Percentiles rank a stretch among this genome's conserved stretches.
Evolutionary conservation across 2,797 vertebrate species (phyloP).

Genomic region (Clamator glandarius): DNA sequence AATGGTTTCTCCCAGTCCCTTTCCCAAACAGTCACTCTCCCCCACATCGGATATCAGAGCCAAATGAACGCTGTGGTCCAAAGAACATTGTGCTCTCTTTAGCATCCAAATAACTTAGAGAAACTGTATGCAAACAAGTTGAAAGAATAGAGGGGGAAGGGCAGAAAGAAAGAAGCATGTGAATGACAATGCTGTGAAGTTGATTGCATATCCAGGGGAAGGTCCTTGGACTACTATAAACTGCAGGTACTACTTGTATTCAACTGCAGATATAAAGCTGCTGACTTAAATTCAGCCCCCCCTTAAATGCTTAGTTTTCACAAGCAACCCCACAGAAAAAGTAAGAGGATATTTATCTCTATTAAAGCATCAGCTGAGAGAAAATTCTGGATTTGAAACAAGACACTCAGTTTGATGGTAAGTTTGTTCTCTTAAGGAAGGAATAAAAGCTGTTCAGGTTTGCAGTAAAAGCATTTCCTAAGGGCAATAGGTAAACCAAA

Average conservation of each 20-base stretch:
- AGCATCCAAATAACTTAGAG: neutral
- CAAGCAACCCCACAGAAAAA: neutral
- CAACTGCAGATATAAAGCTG: neutral
- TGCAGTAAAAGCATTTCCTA: neutral
- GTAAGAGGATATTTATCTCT: neutral
- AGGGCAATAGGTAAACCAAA: neutral
- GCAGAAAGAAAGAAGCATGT: neutral
- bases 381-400: no score
- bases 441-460: neutral
- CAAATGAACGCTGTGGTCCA: neutral
- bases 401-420: no score
- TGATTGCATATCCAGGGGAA: neutral
- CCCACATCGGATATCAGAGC: rapidly evolving
- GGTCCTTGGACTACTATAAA: neutral
- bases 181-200: neutral
- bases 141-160: neutral
- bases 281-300: neutral
- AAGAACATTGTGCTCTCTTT: neutral
- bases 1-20: neutral
- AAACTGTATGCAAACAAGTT: neutral
- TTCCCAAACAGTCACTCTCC: neutral
- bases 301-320: neutral
- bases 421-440: no score
- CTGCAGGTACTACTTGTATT: neutral
- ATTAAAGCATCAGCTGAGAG: no score